phyloP scores from a whole-genome alignment of 2,888 invertebrate species.

The Ganaspis brasiliensis region DNA sequence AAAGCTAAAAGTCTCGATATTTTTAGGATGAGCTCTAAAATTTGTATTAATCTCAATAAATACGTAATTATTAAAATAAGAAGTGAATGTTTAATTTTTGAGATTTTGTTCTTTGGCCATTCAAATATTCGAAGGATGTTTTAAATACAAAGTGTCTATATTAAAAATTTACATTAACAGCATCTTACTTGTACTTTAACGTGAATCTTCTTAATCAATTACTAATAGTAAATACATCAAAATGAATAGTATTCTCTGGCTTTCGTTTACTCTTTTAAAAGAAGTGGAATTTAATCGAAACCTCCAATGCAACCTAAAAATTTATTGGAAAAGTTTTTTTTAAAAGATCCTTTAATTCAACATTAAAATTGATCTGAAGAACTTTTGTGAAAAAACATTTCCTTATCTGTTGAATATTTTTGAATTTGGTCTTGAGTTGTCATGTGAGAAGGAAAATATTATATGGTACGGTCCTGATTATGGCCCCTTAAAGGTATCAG shows the following conservation, averaged over 20 bases:
- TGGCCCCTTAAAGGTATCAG: too few relatives aligned
- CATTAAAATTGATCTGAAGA: not conserved
- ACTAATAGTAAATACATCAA: not conserved
- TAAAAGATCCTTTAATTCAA: constrained; percentile 7
- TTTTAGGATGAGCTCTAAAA: too few relatives aligned
- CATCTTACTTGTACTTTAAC: not conserved
- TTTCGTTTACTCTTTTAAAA: constrained; percentile 8
- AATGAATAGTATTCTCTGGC: not conserved
- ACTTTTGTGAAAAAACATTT: too few relatives aligned
- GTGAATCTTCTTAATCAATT: not conserved
- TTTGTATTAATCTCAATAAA: too few relatives aligned
- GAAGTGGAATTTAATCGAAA: not conserved
- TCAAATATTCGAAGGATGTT: not conserved
- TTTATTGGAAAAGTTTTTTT: too few relatives aligned
- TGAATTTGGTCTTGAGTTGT: too few relatives aligned
- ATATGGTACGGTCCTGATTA: too few relatives aligned
- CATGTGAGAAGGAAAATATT: too few relatives aligned
- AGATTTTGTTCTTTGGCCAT: too few relatives aligned
- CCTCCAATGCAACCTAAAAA: not conserved
- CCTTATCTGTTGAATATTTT: too few relatives aligned
- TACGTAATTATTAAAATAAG: not conserved
- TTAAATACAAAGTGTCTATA: not conserved
- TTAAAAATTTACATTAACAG: not conserved
- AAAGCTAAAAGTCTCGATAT: too few relatives aligned
- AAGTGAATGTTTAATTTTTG: too few relatives aligned